These are phyloP conservation scores for Globodera rostochiensis DNA, from an alignment of 1,140 invertebrate species.

Conservation along the genomic window DNA sequence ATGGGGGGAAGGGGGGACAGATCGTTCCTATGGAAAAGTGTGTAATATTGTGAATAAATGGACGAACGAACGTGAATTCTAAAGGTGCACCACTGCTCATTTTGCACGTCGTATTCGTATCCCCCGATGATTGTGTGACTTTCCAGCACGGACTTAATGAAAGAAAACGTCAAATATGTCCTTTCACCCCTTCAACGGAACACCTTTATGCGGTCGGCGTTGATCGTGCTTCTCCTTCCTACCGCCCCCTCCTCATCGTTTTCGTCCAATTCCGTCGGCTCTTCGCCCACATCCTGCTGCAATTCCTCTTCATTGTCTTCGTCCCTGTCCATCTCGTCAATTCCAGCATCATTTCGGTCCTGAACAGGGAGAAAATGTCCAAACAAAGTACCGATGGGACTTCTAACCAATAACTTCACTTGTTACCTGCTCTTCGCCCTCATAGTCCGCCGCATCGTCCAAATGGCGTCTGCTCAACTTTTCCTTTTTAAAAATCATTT, in stretches of 20 bases:
- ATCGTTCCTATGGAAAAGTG: no score
- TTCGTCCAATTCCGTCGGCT: slow-evolving; percentile 24
- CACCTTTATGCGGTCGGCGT: background rate
- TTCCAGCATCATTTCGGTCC: slow-evolving; percentile 62
- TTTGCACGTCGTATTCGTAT: slow-evolving; percentile 78
- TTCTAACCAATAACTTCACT: background rate
- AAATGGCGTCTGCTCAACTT: slow-evolving; percentile 59
- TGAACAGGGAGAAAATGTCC: slow-evolving; percentile 13
- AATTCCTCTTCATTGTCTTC: slow-evolving; percentile 73
- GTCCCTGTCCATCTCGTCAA: slow-evolving; percentile 66
- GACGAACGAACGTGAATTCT: slow-evolving; percentile 71
- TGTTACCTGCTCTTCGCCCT: slow-evolving; percentile 65
- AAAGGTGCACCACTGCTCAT: slow-evolving; percentile 77
- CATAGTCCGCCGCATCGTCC: slow-evolving; percentile 73
- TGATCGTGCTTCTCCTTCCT: slow-evolving; percentile 4
- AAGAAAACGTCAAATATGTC: no score
- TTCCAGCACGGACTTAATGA: slow-evolving; percentile 42
- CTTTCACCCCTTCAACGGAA: no score
- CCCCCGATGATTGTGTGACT: slow-evolving; percentile 64
- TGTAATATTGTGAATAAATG: no score
- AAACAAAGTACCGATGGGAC: no score
- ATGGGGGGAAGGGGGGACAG: no score
- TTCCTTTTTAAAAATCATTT: slow-evolving; percentile 21
- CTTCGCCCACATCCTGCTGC: slow-evolving; percentile 35
- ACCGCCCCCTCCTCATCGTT: slow-evolving; percentile 2